Evolutionary conservation across 2,113 vertebrate species (phyloP).

Genomic region (Oceanites oceanicus): DNA sequence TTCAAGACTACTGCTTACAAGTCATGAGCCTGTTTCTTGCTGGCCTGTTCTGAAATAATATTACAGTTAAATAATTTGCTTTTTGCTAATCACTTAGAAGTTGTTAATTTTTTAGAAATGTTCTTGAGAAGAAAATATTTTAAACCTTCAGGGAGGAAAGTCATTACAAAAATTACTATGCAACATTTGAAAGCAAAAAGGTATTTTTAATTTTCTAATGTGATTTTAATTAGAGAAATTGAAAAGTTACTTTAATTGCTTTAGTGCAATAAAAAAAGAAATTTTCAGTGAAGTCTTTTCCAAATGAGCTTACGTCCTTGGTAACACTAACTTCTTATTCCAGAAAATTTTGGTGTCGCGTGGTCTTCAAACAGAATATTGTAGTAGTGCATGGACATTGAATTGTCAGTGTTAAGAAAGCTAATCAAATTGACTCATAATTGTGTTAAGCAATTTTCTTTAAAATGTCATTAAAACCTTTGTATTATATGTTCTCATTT

Average conservation of each 20-base stretch:
- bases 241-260: background rate
- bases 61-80: background rate
- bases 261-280: background rate
- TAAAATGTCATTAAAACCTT: background rate
- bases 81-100: background rate
- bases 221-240: constrained; percentile 19
- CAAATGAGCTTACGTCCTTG: background rate
- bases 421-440: background rate
- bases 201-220: background rate
- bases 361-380: background rate
- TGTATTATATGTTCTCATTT: background rate
- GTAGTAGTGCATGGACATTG: background rate
- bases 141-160: background rate
- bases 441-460: background rate
- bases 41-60: background rate
- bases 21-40: background rate
- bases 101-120: background rate
- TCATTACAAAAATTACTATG: background rate
- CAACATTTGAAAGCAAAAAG: background rate
- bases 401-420: background rate
- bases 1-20: background rate
- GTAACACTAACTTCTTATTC: background rate
- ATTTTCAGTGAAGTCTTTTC: background rate
- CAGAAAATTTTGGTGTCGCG: background rate
- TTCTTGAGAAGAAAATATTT: background rate